phyloP scores from a whole-genome alignment of 2,797 vertebrate species.

The Taeniopygia guttata region DNA sequence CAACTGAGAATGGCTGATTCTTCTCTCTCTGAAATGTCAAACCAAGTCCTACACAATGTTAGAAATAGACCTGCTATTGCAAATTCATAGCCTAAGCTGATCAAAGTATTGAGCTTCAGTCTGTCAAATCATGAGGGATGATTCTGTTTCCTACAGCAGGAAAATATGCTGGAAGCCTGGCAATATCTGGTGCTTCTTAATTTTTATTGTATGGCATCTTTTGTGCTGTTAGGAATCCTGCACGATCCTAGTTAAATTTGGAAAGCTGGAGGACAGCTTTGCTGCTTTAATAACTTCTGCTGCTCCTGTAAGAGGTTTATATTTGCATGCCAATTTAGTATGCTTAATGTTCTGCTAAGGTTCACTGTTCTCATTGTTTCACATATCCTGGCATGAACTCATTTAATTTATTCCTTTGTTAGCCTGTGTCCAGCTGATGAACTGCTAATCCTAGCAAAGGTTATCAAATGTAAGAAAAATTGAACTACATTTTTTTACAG shows the following conservation, averaged over 20 bases:
- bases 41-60: background rate
- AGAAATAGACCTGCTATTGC: background rate
- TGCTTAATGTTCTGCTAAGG: background rate
- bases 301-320: background rate
- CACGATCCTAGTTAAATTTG: background rate
- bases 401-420: slow-evolving; percentile 13
- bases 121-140: background rate
- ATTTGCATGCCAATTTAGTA: background rate
- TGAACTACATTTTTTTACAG: background rate
- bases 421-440: background rate
- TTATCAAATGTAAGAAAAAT: background rate
- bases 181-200: background rate
- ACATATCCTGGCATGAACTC: background rate
- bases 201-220: background rate
- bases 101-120: background rate
- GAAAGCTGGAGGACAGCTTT: background rate
- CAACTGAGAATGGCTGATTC: background rate
- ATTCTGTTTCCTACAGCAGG: background rate
- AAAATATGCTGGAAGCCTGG: background rate
- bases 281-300: background rate
- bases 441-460: background rate
- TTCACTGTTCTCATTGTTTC: background rate
- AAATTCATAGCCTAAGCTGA: background rate
- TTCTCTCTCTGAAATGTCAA: background rate
- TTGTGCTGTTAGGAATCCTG: background rate